Conservation (phyloP, 2,888 invertebrate species). For the Macrosiphum euphorbiae region DNA sequence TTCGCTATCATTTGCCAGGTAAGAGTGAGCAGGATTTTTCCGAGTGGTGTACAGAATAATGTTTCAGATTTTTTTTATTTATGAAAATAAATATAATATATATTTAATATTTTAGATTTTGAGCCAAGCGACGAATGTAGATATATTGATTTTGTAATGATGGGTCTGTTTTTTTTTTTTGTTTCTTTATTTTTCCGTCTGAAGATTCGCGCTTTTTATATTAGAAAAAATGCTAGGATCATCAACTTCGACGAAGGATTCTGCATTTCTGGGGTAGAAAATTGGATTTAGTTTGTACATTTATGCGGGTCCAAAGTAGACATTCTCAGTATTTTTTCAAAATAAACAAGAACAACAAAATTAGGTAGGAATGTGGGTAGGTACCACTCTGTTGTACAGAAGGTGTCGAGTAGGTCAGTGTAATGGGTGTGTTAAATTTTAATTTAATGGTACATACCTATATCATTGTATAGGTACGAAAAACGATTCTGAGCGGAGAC, state of each 20-base stretch:
- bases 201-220: background rate
- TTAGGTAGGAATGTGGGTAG: no score
- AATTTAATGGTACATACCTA: no score
- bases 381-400: no score
- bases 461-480: no score
- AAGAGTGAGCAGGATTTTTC: background rate
- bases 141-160: background rate
- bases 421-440: no score
- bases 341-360: background rate
- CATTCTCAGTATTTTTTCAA: background rate
- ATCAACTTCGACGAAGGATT: background rate
- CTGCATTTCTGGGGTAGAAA: no score
- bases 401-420: no score
- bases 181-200: background rate
- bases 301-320: background rate
- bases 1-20: background rate
- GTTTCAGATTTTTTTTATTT: background rate
- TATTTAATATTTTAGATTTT: background rate
- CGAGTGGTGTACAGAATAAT: background rate
- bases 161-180: background rate
- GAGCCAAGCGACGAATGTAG: background rate
- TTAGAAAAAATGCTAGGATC: background rate
- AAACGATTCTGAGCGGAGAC: no score
- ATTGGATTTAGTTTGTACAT: background rate
- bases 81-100: background rate